Evolutionary conservation across 2,797 vertebrate genomes (phyloP), one percentile per base, ranked within the genome.

Genomic region (Orientallactaga sibirica): DNA sequence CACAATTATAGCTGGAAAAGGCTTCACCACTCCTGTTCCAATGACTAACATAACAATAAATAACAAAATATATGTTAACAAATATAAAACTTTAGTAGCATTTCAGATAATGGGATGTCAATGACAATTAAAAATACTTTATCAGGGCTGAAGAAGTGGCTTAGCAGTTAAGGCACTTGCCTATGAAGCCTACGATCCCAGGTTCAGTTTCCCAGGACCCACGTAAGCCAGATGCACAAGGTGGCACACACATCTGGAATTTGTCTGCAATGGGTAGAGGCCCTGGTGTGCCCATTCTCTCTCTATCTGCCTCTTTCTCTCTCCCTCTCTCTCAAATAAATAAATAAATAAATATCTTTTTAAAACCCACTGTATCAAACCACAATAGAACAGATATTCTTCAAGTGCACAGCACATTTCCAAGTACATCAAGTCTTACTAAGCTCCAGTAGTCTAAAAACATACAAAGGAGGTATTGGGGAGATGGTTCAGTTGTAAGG

Each of bases 31-130:
- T 71, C n/a, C n/a, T 29, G 24, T 86, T 82, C 76, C 66, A 78
- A 77, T 71, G 75, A 61, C 2, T 66, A 19, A 41, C 55, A 33
- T 68, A 89, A 64, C 6, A 8, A 29, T 68, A 22, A 79, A 86
- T 67, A 55, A 81, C 1, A 92, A 84, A 92, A 78, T 70, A 29
- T 86, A 14, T 86, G 48, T 9, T 77, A 88, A 76, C 52, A 29
- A n/a, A 73, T 29, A 25, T 15, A 94, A 82, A 33, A 68, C 64
- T 48, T 86, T 71, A 75, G 55, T n/a, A 75, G 48, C 37, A 66
- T 25, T 86, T 61, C 58, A 64, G 43, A 58, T 64, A 75, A 86
- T 64, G 71, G 7, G 27, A n/a, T 9, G 29, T 22, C 75, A 64
- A n/a, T 33, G 58, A 48, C 41, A 48, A 8, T 48, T 9, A 48